Base-by-base conservation (phyloP, 2,797 vertebrate genomes). In the Tiaroga cobitis region DNA sequence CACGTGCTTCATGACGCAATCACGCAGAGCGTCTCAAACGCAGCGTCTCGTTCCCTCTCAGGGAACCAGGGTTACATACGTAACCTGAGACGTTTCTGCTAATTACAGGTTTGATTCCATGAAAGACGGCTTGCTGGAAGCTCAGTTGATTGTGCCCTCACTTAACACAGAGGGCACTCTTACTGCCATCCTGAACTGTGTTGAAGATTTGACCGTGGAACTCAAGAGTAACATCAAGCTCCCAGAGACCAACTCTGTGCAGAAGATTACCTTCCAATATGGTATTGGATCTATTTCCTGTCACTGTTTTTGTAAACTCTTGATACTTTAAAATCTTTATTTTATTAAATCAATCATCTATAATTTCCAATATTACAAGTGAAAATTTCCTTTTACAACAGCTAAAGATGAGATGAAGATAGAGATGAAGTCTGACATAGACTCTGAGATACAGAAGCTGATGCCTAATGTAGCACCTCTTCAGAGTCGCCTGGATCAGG, bases 321-420 rank as follows among this genome's bases (percentile, higher is more conserved):
- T 49, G 1, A 46, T 32, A 0, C 18, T 9, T 11, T 43, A 63
- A 85, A 24, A 11, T 75, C 4, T 21, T 83, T 13, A 85, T 24
- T 72, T 15, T 43, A 49, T 29, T 10, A 32, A 21, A 19, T 74
- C 16, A 72, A 29, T 74, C 8, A 19, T 73, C 43, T 49, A 8
- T 67, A 18, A 26, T 43, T 13, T 59, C 7, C 29, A 34, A 41
- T 16, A 72, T 85, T n/a, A 75, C 16, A 39, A 73, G 18, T 81
- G 5, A 82, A 18, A 56, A 82, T 61, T 37, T 75, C n/a, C 26
- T 83, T 56, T 43, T n/a, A 41, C 63, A 75, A 90, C 91, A 99
- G 98, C 95, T 88, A 87, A 94, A 77, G 95, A 98, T 26, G 95
- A 95, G 85, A 85, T 95, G 87, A 96, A 97, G 88, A 90, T 97